Conservation (phyloP, 2,888 invertebrate species). For the Eupithecia centaureata region DNA sequence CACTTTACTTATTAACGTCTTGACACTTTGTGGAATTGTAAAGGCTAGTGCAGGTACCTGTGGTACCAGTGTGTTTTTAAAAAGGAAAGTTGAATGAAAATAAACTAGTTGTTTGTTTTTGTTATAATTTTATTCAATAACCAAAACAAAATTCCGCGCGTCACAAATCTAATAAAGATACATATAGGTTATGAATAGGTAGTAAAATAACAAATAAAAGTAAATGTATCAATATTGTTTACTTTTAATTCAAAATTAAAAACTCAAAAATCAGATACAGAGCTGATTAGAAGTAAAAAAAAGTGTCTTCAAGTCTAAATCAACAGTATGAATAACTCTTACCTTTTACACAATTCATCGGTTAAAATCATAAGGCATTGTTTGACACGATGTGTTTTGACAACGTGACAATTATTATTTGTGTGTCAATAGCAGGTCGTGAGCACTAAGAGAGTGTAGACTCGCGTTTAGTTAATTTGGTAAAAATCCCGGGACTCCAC, state of each 20-base stretch:
- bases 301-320: no score
- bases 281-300: no score
- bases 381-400: constrained; percentile 52
- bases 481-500: no score
- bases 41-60: background rate
- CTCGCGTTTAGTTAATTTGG: background rate
- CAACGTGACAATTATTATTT: constrained; percentile 59
- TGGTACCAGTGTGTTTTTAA: background rate
- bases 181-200: no score
- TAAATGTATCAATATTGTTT: no score
- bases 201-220: no score
- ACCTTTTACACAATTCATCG: background rate
- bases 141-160: no score
- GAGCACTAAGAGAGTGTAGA: constrained; percentile 43
- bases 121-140: no score
- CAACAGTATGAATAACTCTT: background rate
- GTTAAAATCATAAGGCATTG: constrained; percentile 40
- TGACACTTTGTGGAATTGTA: constrained; percentile 1
- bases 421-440: constrained; percentile 59
- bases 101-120: no score
- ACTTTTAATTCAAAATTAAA: no score
- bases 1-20: constrained; percentile 8
- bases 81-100: background rate
- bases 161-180: no score
- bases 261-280: no score